These are phyloP conservation scores for Parauchenoglanis ngamensis DNA, from an alignment of 2,797 vertebrate species.

Conservation along the genomic window DNA sequence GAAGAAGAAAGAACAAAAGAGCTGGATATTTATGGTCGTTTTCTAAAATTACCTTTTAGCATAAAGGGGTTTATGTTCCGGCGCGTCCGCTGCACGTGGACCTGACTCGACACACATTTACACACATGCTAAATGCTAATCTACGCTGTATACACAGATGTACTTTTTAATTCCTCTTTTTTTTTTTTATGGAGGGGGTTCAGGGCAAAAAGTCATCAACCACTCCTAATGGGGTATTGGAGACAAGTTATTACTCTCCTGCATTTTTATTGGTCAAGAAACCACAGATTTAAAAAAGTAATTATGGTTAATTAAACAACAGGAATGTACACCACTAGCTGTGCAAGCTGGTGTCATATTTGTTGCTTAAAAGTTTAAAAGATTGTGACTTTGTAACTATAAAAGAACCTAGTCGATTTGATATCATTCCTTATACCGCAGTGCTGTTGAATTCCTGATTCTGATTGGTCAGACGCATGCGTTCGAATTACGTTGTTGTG, in stretches of 20 bases:
- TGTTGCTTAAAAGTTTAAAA: neutral
- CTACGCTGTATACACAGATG: neutral
- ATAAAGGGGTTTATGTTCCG: neutral
- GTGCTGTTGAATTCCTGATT: neutral
- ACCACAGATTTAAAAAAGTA: too few species aligned
- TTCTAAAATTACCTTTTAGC: neutral
- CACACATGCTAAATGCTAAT: neutral
- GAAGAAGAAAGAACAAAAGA: conserved; percentile 12
- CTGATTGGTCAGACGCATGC: neutral
- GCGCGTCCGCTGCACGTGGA: neutral
- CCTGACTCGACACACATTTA: neutral
- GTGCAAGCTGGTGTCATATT: neutral
- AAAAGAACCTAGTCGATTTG: neutral
- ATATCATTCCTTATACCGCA: neutral
- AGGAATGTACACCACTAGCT: too few species aligned
- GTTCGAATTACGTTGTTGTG: neutral
- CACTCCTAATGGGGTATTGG: neutral
- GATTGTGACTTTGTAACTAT: neutral
- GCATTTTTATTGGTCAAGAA: neutral
- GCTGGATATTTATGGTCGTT: neutral
- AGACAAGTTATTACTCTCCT: neutral
- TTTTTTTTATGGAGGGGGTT: neutral
- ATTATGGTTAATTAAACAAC: too few species aligned
- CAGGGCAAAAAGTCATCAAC: neutral
- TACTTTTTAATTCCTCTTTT: neutral